These are phyloP conservation scores for Stenopsyche tienmushanensis DNA, from an alignment of 1,140 invertebrate genomes.

Conservation along the genomic window DNA sequence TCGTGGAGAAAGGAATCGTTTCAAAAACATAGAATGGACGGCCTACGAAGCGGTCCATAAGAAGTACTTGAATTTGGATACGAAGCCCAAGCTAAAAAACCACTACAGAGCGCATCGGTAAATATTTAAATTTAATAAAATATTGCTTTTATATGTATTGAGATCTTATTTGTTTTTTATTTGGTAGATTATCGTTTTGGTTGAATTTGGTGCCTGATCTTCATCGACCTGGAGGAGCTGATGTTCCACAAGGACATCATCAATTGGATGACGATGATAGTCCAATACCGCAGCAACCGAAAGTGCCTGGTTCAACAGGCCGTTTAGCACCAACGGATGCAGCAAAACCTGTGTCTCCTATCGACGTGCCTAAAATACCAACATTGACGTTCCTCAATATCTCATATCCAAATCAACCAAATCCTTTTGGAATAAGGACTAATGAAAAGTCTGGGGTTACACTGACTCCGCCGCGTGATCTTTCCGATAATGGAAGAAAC, in stretches of 20 bases:
- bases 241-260: slow-evolving; percentile 83
- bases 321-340: slow-evolving; percentile 57
- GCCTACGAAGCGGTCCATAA: slow-evolving; percentile 89
- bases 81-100: slow-evolving; percentile 85
- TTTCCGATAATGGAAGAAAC: slow-evolving; percentile 42
- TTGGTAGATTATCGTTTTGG: slow-evolving; percentile 89
- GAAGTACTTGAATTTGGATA: slow-evolving; percentile 88
- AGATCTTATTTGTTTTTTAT: slow-evolving; percentile 36
- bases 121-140: neutral
- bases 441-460: slow-evolving; percentile 20
- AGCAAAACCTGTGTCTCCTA: slow-evolving; percentile 49
- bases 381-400: slow-evolving; percentile 50
- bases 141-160: neutral
- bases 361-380: slow-evolving; percentile 51
- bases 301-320: slow-evolving; percentile 54
- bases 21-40: slow-evolving; percentile 88
- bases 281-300: slow-evolving; percentile 53
- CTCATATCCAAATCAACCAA: slow-evolving; percentile 48
- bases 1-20: slow-evolving; percentile 71
- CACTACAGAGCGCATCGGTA: slow-evolving; percentile 86
- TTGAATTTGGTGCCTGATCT: slow-evolving; percentile 91
- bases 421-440: slow-evolving; percentile 12
- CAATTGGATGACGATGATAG: slow-evolving; percentile 75
- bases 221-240: slow-evolving; percentile 84
- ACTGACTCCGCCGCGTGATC: slow-evolving; percentile 17